phyloP scores from a whole-genome alignment of 2,113 vertebrate species.

The Hydropotes inermis region DNA sequence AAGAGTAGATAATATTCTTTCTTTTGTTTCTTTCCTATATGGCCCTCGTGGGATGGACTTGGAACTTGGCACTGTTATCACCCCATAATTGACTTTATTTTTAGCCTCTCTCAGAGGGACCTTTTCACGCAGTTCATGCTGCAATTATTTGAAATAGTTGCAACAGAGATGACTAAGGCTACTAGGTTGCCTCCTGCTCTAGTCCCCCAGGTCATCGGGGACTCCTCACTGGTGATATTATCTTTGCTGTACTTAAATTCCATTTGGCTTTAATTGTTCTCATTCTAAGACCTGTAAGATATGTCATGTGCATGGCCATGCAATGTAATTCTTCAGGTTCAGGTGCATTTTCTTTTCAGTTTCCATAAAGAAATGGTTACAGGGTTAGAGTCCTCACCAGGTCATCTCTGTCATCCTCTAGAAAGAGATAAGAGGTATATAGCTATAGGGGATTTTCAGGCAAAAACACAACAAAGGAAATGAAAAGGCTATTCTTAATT shows the following conservation, averaged over 20 bases:
- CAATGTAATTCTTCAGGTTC: not conserved
- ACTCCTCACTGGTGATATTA: not conserved
- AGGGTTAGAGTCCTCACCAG: not conserved
- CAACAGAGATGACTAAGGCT: not conserved
- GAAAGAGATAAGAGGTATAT: not conserved
- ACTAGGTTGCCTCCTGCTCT: not conserved
- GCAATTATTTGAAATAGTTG: slow-evolving; percentile 6
- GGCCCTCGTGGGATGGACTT: not conserved
- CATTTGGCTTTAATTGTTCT: not conserved
- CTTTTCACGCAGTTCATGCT: not conserved
- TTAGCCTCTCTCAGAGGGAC: not conserved
- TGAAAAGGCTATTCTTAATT: not conserved
- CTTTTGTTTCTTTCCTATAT: not conserved
- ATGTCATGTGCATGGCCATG: not conserved
- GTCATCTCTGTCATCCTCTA: not conserved
- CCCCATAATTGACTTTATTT: not conserved
- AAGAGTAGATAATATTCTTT: not conserved
- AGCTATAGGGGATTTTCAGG: not conserved
- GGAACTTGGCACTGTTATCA: not conserved
- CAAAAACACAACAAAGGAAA: not conserved
- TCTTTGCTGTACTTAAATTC: slow-evolving; percentile 10
- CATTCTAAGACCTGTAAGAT: not conserved
- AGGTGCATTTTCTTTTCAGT: not conserved
- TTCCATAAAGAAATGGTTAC: not conserved
- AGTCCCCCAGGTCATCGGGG: not conserved